Base-by-base conservation (phyloP, 2,888 invertebrate genomes). In the Salticus scenicus region DNA sequence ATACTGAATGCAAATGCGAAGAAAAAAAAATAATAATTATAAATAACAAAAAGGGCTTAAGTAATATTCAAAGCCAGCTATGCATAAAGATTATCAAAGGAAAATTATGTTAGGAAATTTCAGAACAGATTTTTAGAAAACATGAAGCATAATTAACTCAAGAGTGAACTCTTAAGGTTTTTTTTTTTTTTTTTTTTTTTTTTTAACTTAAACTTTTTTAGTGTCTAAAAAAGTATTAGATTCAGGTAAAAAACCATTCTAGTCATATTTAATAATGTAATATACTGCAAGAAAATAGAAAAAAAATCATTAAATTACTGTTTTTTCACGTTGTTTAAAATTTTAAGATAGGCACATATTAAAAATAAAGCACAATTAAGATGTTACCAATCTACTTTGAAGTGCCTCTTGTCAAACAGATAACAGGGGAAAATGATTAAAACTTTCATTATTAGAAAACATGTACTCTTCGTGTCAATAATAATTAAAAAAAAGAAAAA, bases 101-200 rank as follows among this genome's bases (percentile, higher is more conserved):
- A 24, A 17, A 33, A 12, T 12, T 17, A 24, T 12, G 2, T 4
- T 24, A 57, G 24, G 24, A 10, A 37, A 37, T 57, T 17, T 57
- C 20, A 7, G 20, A 57, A 57, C 57, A 57, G 41, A 31, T 64
- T 74, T 66, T 27, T 57, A 28, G 24, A 64, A 74, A n/a, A 64
- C 42, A 37, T 74, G 63, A 64, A 74, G 41, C 14, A 41, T 74
- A 74, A 74, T 74, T 74, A 74, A 42, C 41, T 64, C 64, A 64
- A 57, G 64, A 57, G 41, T 12, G 24, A 1, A 24, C 57, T 24
- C 7, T 2, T 47, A 47, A 47, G 24, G 17, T 57, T 57, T 24
- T 57, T 47, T 17, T 12, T 47, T 57, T 57, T n/a, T n/a, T n/a
- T n/a, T n/a, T n/a, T n/a, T n/a, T n/a, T n/a, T n/a, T n/a, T n/a